Evolutionary conservation across 1,140 invertebrate species (phyloP).

Genomic region (Drosophila rufa): DNA sequence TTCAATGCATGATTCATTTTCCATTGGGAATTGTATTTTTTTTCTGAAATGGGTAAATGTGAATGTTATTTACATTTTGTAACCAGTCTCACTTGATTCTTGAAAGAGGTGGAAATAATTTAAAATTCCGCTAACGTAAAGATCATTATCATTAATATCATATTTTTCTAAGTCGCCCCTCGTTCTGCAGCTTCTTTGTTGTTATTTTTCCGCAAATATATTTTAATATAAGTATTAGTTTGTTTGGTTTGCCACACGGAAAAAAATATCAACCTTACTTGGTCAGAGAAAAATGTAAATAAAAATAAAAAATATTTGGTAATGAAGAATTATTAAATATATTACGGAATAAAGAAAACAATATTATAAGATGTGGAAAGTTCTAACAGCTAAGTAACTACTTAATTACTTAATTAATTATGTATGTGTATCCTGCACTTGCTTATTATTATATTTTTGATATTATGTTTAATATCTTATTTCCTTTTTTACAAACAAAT

Average conservation of each 20-base stretch:
- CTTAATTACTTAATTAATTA: too few relatives aligned
- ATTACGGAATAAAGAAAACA: too few relatives aligned
- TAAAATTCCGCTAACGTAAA: not conserved
- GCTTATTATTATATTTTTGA: too few relatives aligned
- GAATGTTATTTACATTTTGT: conserved; percentile 9
- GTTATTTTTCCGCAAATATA: not conserved
- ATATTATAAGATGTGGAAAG: too few relatives aligned
- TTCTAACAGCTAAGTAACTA: too few relatives aligned
- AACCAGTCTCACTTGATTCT: not conserved
- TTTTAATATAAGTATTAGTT: conserved; percentile 14
- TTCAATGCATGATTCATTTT: not conserved
- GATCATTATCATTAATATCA: not conserved
- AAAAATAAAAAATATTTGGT: too few relatives aligned
- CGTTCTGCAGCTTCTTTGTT: conserved; percentile 8
- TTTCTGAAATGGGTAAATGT: not conserved
- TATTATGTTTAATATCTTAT: too few relatives aligned
- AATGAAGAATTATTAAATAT: too few relatives aligned
- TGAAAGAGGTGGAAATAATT: not conserved
- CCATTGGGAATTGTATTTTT: not conserved
- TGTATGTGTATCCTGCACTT: too few relatives aligned
- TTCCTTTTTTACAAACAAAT: too few relatives aligned
- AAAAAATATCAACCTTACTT: not conserved
- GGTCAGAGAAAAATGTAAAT: too few relatives aligned
- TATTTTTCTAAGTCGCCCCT: conserved; percentile 3
- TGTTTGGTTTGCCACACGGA: conserved; percentile 6